Base-by-base conservation (phyloP, 1,140 invertebrate species). In the Nasonia longicornis region DNA sequence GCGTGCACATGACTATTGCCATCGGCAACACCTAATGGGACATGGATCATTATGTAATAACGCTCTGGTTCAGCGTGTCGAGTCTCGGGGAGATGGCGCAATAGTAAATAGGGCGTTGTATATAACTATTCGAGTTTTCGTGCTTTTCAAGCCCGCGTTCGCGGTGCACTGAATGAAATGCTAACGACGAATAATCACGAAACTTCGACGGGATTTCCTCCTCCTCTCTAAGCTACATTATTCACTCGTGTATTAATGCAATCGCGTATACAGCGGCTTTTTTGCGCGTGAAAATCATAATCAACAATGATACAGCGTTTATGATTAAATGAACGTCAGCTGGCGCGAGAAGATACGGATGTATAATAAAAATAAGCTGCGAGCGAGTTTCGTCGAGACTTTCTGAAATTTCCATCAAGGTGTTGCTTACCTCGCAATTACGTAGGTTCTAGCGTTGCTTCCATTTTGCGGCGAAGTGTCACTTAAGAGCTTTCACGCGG, bases 401-500 rank as follows among this genome's bases (percentile, higher is more conserved):
- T 73, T 48, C 71, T 73, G 35, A 73, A 48, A 73, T n/a, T 73
- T 26, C 71, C 42, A 48, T 73, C 35, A 73, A 35, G 31, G 70
- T 66, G 74, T 81, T 58, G 16, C 29, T 66, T 58, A 29, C 69
- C 71, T 26, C 14, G 66, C 42, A 64, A 69, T 69, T 75, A 48
- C 71, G 71, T 22, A 11, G 12, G 71, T 48, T 48, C 76, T 69
- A 10, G 26, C 38, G 64, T 67, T 77, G 63, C 76, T 42, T 67
- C 63, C 42, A 66, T n/a, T 73, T 73, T 73, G 71, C 12, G 71
- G 71, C 22, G n/a, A 48, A 48, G 20, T 71, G 69, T 48, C 71
- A 48, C 42, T 73, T 48, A 73, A 38, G 42, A 12, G n/a, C 71
- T 73, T 48, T 73, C 71, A n/a, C 52, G 52, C 20, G 16, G 20